A percentile compares a stretch with the other conserved stretches of the same genome.
Evolutionary conservation across 1,140 invertebrate genomes (phyloP).

Genomic region (Zaprionus nigranus): DNA sequence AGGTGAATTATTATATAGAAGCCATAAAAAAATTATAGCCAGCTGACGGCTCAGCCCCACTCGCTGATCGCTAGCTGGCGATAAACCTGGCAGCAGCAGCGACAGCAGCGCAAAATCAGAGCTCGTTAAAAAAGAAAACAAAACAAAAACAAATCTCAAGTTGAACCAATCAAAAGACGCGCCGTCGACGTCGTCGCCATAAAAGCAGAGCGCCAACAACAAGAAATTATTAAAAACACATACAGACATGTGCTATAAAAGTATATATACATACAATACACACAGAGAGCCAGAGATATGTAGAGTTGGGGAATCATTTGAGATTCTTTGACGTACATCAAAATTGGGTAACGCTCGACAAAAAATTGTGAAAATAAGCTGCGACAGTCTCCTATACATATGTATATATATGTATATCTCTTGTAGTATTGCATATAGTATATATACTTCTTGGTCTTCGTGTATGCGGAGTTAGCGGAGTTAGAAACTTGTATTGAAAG

Average conservation of each 20-base stretch:
- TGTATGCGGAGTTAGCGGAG: background rate
- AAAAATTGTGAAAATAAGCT: slow-evolving; percentile 53
- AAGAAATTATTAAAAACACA: slow-evolving; percentile 64
- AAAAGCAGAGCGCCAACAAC: slow-evolving; percentile 54
- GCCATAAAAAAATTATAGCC: slow-evolving; percentile 62
- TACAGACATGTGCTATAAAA: slow-evolving; percentile 7
- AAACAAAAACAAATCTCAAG: slow-evolving; percentile 40
- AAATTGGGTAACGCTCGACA: slow-evolving; percentile 35
- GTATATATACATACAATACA: background rate
- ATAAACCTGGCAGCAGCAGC: slow-evolving; percentile 58
- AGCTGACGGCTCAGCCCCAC: slow-evolving; percentile 48
- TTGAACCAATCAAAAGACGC: slow-evolving; percentile 83
- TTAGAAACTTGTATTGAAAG: slow-evolving; percentile 69
- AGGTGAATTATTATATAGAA: slow-evolving; percentile 83
- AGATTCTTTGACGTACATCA: slow-evolving; percentile 34
- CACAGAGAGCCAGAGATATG: background rate
- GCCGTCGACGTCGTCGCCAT: slow-evolving; percentile 61
- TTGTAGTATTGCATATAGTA: background rate
- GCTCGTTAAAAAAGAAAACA: slow-evolving; percentile 68
- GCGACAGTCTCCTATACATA: slow-evolving; percentile 31
- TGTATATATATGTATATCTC: background rate
- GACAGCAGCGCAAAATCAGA: slow-evolving; percentile 68
- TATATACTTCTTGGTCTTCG: slow-evolving; percentile 17
- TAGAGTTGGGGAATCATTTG: slow-evolving; percentile 32
- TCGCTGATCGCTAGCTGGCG: slow-evolving; percentile 61